These are phyloP conservation scores for Rallus limicola DNA, from an alignment of 2,113 vertebrate species.

Conservation along the genomic window DNA sequence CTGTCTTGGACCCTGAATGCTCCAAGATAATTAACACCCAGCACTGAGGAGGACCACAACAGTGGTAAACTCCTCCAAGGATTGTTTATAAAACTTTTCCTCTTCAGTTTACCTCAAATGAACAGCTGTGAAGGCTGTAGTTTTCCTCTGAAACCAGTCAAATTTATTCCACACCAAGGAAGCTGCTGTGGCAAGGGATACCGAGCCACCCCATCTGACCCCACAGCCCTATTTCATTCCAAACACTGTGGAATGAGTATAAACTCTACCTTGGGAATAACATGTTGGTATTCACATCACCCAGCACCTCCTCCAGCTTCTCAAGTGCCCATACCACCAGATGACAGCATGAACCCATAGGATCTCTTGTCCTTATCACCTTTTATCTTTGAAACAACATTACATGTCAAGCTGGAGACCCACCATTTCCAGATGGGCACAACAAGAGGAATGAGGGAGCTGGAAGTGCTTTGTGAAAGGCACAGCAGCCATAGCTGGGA, in stretches of 20 bases:
- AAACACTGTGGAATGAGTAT: background rate
- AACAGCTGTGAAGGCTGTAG: accelerated
- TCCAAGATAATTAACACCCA: accelerated
- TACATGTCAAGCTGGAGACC: background rate
- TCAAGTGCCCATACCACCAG: accelerated
- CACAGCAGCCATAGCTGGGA: background rate
- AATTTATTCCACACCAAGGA: background rate
- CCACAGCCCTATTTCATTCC: background rate
- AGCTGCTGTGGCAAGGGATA: background rate
- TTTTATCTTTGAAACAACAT: accelerated
- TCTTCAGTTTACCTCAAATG: background rate
- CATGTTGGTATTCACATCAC: accelerated
- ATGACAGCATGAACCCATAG: background rate
- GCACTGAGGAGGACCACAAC: accelerated
- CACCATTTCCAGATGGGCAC: background rate
- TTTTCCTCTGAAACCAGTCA: background rate
- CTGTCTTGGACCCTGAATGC: background rate
- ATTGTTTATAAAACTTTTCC: background rate
- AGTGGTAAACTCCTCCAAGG: background rate
- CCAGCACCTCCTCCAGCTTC: background rate
- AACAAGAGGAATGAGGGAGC: background rate
- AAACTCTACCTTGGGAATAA: background rate
- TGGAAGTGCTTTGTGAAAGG: background rate
- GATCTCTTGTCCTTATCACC: background rate
- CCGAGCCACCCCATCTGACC: background rate